phyloP scores from a whole-genome alignment of 2,888 invertebrate genomes.

The Eupithecia subfuscata region DNA sequence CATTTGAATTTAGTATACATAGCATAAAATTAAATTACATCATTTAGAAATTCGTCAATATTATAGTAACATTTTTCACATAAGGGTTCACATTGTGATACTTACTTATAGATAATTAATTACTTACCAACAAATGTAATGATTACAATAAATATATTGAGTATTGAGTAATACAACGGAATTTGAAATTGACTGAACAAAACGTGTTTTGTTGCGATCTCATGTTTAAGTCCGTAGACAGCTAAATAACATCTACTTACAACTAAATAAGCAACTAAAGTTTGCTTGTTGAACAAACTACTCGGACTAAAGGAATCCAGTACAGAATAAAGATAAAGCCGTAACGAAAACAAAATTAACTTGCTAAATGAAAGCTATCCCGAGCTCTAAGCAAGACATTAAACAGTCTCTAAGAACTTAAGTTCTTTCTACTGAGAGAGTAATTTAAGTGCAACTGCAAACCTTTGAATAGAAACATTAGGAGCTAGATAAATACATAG shows the following conservation, averaged over 20 bases:
- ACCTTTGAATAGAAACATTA: constrained; percentile 31
- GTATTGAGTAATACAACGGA: too few relatives aligned
- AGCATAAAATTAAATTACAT: too few relatives aligned
- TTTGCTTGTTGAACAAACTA: neutral
- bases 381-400: constrained; percentile 8
- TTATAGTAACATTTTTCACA: too few relatives aligned
- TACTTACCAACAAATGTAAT: too few relatives aligned
- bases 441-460: constrained; percentile 32
- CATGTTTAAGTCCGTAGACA: neutral
- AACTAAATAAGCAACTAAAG: neutral
- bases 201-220: neutral
- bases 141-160: too few relatives aligned
- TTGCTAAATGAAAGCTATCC: neutral
- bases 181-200: too few relatives aligned
- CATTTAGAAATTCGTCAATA: too few relatives aligned
- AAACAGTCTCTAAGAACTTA: constrained; percentile 12
- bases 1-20: too few relatives aligned
- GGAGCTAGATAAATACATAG: neutral
- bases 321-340: neutral
- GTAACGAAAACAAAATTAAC: neutral
- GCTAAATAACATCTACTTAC: too few relatives aligned
- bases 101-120: too few relatives aligned
- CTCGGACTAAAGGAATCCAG: neutral
- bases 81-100: too few relatives aligned
- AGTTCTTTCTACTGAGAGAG: constrained; percentile 28